These are phyloP conservation scores for Pandemis corylana DNA, from an alignment of 2,888 invertebrate genomes.

Conservation along the genomic window DNA sequence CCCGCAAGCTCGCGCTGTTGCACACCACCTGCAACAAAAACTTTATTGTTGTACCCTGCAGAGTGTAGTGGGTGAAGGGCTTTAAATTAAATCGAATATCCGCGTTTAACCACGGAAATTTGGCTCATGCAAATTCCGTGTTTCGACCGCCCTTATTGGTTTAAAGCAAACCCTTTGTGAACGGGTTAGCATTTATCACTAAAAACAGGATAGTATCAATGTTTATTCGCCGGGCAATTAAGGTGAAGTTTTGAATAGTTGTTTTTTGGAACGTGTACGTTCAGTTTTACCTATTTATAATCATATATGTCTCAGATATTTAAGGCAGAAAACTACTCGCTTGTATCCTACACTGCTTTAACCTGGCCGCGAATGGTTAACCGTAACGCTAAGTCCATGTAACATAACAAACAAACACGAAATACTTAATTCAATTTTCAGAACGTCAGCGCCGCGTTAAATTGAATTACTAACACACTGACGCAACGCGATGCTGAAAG, in stretches of 20 bases:
- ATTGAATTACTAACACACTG: slow-evolving; percentile 3
- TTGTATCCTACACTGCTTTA: not conserved
- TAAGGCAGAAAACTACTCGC: not conserved
- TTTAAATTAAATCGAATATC: not conserved
- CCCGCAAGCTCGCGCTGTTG: slow-evolving; percentile 92
- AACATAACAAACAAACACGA: not conserved
- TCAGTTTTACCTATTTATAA: not conserved
- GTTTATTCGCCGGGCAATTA: no score
- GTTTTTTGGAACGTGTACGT: not conserved
- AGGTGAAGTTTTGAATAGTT: no score
- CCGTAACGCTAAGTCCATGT: not conserved
- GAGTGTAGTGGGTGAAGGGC: not conserved
- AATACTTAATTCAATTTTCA: not conserved
- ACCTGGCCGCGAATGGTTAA: not conserved
- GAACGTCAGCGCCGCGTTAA: slow-evolving; percentile 15
- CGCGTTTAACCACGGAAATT: not conserved
- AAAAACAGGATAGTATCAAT: no score
- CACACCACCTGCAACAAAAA: slow-evolving; percentile 88
- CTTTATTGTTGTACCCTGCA: not conserved
- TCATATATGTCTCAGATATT: not conserved
- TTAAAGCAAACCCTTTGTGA: not conserved
- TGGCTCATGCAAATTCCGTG: not conserved
- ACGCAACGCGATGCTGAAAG: not conserved
- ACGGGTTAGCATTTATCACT: not conserved
- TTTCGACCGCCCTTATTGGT: not conserved